Conservation (phyloP, 2,797 vertebrate genomes). For the Artibeus lituratus region DNA sequence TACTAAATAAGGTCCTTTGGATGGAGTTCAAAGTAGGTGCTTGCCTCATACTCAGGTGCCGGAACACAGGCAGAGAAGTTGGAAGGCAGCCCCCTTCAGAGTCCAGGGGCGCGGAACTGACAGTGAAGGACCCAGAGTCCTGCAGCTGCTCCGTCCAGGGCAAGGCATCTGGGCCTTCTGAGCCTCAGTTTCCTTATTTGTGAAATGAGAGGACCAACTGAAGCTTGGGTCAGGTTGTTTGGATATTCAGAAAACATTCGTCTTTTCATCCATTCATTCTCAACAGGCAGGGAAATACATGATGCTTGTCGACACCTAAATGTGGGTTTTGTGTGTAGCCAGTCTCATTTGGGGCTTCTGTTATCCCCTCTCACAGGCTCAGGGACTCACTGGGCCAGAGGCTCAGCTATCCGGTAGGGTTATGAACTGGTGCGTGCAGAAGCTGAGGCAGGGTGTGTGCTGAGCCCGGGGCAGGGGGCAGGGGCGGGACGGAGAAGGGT, state of each 20-base stretch:
- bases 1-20: not conserved
- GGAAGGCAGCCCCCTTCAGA: not conserved
- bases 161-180: not conserved
- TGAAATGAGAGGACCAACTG: not conserved
- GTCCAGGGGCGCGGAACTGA: not conserved
- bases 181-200: not conserved
- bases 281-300: not conserved
- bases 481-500: no score
- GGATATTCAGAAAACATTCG: not conserved
- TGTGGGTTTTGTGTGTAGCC: not conserved
- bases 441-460: not conserved
- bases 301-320: not conserved
- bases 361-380: not conserved
- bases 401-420: not conserved
- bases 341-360: not conserved
- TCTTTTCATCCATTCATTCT: not conserved
- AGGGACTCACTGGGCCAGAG: not conserved
- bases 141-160: not conserved
- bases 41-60: not conserved
- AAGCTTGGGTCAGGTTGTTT: not conserved
- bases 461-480: not conserved
- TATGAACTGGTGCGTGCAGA: not conserved
- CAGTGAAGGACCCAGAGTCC: not conserved
- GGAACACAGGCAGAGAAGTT: not conserved
- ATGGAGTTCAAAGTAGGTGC: not conserved